Conservation (phyloP, 2,113 vertebrate genomes). For the Neogobius melanostomus region DNA sequence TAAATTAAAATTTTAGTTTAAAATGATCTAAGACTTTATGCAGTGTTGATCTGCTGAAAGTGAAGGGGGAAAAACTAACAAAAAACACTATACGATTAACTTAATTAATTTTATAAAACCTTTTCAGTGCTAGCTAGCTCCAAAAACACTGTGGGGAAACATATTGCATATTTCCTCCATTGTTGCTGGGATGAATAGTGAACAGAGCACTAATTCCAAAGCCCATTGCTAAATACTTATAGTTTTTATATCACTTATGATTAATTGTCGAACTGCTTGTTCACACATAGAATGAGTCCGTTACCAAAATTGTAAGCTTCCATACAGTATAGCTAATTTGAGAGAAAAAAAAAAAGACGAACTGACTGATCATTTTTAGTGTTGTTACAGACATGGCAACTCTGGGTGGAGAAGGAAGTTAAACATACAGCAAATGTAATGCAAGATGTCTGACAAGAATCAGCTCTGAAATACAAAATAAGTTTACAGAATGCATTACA, state of each 20-base stretch:
- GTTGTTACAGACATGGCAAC: conserved; percentile 26
- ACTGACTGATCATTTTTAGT: conserved; percentile 5
- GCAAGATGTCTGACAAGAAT: conserved; percentile 21
- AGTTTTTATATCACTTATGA: too few relatives aligned
- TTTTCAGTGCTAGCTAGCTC: conserved; percentile 59
- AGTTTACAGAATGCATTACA: conserved; percentile 19
- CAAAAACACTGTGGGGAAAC: conserved; percentile 27
- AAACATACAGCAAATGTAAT: conserved; percentile 23
- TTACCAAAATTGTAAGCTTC: conserved; percentile 1
- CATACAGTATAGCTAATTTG: too few relatives aligned
- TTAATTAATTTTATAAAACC: conserved; percentile 40
- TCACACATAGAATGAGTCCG: not conserved
- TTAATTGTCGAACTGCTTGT: not conserved
- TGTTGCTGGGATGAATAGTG: not conserved
- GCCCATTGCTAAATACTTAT: too few relatives aligned
- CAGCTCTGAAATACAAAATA: conserved; percentile 16
- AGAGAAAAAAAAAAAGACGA: too few relatives aligned
- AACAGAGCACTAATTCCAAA: not conserved
- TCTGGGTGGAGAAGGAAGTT: conserved; percentile 18
- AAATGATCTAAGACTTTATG: conserved; percentile 57
- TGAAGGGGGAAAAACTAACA: conserved; percentile 24
- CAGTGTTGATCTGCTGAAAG: conserved; percentile 52
- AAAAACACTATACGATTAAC: conserved; percentile 36
- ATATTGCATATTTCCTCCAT: conserved; percentile 21
- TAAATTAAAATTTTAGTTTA: conserved; percentile 62